Evolutionary conservation across 92 coral and sea anemone species (phyloP).

Genomic region (Siderastrea siderea): DNA sequence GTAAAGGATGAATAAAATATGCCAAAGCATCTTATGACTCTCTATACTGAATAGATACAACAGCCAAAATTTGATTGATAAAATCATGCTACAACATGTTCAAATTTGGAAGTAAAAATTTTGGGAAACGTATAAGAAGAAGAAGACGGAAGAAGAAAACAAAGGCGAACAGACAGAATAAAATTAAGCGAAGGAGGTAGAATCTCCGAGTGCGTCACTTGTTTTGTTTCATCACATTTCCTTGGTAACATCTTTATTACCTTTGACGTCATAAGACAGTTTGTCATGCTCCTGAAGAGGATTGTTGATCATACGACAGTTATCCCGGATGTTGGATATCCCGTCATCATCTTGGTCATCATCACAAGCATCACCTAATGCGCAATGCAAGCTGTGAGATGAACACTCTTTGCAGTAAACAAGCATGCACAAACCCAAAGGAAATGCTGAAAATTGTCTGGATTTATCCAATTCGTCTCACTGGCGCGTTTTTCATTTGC

Average conservation of each 20-base stretch:
- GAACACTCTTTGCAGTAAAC: not conserved
- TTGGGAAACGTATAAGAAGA: too few relatives aligned
- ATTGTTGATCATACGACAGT: conserved; percentile 79
- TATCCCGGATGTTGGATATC: conserved; percentile 68
- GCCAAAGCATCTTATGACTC: too few relatives aligned
- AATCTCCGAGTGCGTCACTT: not conserved
- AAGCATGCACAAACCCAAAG: not conserved
- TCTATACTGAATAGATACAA: too few relatives aligned
- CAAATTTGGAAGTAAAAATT: too few relatives aligned
- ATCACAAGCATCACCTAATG: conserved; percentile 95
- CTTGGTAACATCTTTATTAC: conserved; percentile 39
- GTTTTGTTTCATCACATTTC: not conserved
- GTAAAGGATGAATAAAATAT: too few relatives aligned
- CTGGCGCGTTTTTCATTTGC: too few relatives aligned
- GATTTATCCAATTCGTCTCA: too few relatives aligned
- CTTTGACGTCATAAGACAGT: conserved; percentile 83
- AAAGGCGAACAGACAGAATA: not conserved
- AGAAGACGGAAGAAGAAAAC: not conserved
- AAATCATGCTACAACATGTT: too few relatives aligned
- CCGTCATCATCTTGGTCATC: conserved; percentile 93
- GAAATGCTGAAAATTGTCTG: too few relatives aligned
- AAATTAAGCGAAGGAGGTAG: not conserved
- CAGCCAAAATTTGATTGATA: too few relatives aligned
- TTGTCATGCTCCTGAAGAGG: conserved; percentile 82
- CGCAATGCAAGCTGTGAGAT: not conserved